phyloP scores from a whole-genome alignment of 2,888 invertebrate genomes.

The Ganaspis brasiliensis region DNA sequence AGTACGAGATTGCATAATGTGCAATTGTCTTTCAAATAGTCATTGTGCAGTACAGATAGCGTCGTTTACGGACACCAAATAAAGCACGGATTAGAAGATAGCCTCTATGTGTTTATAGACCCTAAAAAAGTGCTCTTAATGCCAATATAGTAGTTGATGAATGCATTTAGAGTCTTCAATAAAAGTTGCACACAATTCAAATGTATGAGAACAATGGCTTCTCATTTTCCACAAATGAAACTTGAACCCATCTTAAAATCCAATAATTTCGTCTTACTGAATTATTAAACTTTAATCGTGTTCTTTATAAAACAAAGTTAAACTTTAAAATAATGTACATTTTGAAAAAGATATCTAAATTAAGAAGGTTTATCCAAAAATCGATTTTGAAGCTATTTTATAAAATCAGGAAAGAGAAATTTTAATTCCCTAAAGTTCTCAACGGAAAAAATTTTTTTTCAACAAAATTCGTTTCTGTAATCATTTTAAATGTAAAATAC shows the following conservation, averaged over 20 bases:
- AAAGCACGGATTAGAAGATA: constrained; percentile 7
- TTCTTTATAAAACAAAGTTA: no score
- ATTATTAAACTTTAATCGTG: no score
- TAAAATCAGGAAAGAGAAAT: no score
- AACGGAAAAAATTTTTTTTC: no score
- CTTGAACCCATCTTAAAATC: not conserved
- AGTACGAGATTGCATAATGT: constrained; percentile 26
- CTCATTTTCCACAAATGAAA: not conserved
- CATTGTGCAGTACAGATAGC: constrained; percentile 6
- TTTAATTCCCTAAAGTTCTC: no score
- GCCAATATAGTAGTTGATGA: constrained; percentile 6
- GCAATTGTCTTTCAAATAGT: constrained; percentile 18
- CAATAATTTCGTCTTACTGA: no score
- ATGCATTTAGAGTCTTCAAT: not conserved
- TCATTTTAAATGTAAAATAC: no score
- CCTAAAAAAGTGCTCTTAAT: constrained; percentile 4
- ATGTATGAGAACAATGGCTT: not conserved
- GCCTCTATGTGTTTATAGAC: constrained; percentile 24
- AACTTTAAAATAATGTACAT: no score
- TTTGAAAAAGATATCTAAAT: no score
- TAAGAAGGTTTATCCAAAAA: no score
- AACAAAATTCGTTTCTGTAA: no score
- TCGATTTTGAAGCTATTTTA: no score
- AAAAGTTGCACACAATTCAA: constrained; percentile 5
- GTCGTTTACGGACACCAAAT: constrained; percentile 25